Percentiles rank a stretch among this genome's conserved stretches.
Evolutionary conservation across 2,888 invertebrate genomes (phyloP).

Genomic region (Notodonta ziczac): DNA sequence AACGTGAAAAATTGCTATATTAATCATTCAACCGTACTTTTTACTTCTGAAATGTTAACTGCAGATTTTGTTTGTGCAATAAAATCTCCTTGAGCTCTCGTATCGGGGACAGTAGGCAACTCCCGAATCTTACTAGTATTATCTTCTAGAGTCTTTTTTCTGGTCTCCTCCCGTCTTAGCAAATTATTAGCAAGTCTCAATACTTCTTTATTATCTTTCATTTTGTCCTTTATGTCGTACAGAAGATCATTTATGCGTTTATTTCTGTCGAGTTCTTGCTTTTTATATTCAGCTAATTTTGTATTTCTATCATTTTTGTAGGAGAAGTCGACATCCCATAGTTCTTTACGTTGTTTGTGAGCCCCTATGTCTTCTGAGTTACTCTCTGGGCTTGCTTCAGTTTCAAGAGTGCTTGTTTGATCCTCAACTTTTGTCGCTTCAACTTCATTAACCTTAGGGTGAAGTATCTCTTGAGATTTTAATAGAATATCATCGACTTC

Average conservation of each 20-base stretch:
- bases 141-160: conserved; percentile 42
- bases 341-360: conserved; percentile 54
- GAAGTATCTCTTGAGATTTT: conserved; percentile 69
- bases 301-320: conserved; percentile 47
- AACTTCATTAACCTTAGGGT: conserved; percentile 44
- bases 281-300: conserved; percentile 48
- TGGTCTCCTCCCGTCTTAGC: conserved; percentile 61
- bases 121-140: conserved; percentile 40
- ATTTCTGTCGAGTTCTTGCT: conserved; percentile 59
- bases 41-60: conserved; percentile 13
- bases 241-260: conserved; percentile 67
- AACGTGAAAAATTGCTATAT: no score
- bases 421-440: neutral
- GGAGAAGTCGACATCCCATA: conserved; percentile 59
- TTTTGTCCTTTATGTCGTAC: conserved; percentile 72
- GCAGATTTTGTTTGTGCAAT: conserved; percentile 24
- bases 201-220: conserved; percentile 77
- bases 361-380: conserved; percentile 16
- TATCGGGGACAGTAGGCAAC: conserved; percentile 44
- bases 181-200: conserved; percentile 68
- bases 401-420: conserved; percentile 17
- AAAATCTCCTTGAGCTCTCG: conserved; percentile 64
- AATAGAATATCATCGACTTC: conserved; percentile 72
- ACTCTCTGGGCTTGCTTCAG: neutral
- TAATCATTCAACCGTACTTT: neutral